These are phyloP conservation scores for Volucella inflata DNA, from an alignment of 2,888 invertebrate genomes.

Conservation along the genomic window DNA sequence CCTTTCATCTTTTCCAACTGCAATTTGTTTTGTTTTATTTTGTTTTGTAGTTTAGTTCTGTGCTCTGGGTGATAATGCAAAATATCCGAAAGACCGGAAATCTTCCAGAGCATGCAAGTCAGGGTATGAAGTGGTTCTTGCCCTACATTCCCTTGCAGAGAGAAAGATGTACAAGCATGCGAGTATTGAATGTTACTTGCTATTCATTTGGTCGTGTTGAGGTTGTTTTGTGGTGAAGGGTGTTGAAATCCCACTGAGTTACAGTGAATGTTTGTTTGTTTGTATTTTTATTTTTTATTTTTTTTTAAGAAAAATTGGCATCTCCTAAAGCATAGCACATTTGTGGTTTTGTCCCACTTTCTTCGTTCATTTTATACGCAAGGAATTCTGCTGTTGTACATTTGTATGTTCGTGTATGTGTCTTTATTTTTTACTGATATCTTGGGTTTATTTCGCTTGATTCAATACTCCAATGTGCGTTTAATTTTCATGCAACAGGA, in stretches of 20 bases:
- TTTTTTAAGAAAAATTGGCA: constrained; percentile 56
- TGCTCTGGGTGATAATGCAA: constrained; percentile 62
- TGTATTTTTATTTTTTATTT: constrained; percentile 46
- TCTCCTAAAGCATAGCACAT: constrained; percentile 54
- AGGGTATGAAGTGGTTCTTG: constrained; percentile 56
- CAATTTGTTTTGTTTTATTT: constrained; percentile 41
- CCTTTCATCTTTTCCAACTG: constrained; percentile 5
- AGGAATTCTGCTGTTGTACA: constrained; percentile 36
- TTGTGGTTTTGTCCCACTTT: constrained; percentile 76
- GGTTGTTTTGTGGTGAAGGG: constrained; percentile 50
- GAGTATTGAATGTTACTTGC: no score
- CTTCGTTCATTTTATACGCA: constrained; percentile 76
- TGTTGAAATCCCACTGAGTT: constrained; percentile 68
- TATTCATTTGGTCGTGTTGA: constrained; percentile 33
- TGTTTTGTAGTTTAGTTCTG: constrained; percentile 17
- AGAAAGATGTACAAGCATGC: constrained; percentile 9
- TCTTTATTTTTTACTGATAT: no score
- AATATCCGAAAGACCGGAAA: constrained; percentile 64
- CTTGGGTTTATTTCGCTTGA: neutral
- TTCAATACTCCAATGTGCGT: constrained; percentile 49
- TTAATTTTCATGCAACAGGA: constrained; percentile 34
- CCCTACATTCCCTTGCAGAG: constrained; percentile 69
- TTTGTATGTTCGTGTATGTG: neutral
- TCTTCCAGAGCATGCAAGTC: constrained; percentile 56
- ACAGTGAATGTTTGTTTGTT: constrained; percentile 51